Evolutionary conservation across 2,888 invertebrate species (phyloP).

Genomic region (Hirtodrosophila duncani): DNA sequence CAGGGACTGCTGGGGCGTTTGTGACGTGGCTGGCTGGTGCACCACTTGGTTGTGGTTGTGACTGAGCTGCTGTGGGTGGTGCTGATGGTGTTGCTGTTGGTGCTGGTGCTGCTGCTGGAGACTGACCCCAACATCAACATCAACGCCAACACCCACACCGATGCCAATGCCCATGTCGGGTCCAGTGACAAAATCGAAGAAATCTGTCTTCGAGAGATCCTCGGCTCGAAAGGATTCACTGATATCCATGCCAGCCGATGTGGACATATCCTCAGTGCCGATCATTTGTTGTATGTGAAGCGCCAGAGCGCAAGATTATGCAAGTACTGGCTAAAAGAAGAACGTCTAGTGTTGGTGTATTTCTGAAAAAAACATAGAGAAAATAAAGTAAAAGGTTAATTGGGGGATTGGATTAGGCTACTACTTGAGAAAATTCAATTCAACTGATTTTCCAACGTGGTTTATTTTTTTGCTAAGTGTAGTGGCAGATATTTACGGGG

Average conservation of each 20-base stretch:
- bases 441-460: too few species aligned
- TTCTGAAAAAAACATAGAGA: not conserved
- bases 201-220: slow-evolving; percentile 91
- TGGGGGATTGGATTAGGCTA: too few species aligned
- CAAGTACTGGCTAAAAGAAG: slow-evolving; percentile 7
- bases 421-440: too few species aligned
- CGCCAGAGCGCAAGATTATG: slow-evolving; percentile 45
- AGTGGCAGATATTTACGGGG: too few species aligned
- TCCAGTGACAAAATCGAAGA: slow-evolving; percentile 92
- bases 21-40: slow-evolving; percentile 52
- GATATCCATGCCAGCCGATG: slow-evolving; percentile 85
- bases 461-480: too few species aligned
- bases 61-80: slow-evolving; percentile 36
- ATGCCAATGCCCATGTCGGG: slow-evolving; percentile 82
- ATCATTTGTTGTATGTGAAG: slow-evolving; percentile 73
- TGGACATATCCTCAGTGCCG: slow-evolving; percentile 78
- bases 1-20: slow-evolving; percentile 54
- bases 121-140: slow-evolving; percentile 75
- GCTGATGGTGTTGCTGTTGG: slow-evolving; percentile 62
- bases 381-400: too few species aligned
- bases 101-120: slow-evolving; percentile 64
- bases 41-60: slow-evolving; percentile 45
- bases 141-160: slow-evolving; percentile 77
- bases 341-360: not conserved
- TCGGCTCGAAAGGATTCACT: slow-evolving; percentile 88